Evolutionary conservation across 2,797 vertebrate genomes (phyloP), one percentile per base, ranked within the genome.

Genomic region (Tarsius wallacei): DNA sequence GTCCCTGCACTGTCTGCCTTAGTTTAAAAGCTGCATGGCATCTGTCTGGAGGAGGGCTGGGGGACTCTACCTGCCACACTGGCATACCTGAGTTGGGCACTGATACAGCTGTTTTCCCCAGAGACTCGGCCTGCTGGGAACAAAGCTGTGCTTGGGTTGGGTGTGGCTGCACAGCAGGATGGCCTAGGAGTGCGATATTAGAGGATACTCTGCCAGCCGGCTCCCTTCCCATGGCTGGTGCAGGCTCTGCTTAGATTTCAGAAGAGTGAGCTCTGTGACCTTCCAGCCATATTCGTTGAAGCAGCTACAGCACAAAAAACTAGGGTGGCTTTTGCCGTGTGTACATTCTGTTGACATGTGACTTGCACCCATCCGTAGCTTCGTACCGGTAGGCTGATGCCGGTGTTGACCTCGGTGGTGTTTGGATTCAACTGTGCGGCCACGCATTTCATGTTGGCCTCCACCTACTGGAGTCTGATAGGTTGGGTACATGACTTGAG

Each of bases 361-460:
- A 85, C 28, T 97, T 90, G 83, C 19, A 97, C 53, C 68, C 83
- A 90, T 89, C 93, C 93, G 93, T 80, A 93, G n/a, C 15, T 85
- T 96, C 88, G 66, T 80, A 76, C 19, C 36, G 19, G 49, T 11
- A 64, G 17, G 49, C 42, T 63, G 51, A 85, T 28, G 42, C 91
- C 93, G n/a, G 7, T 96, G 95, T 95, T 59, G 1, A 66, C 85
- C 98, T 93, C 97, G 97, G 80, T 96, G 11, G 51, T 93, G 84
- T 93, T 96, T 97, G 97, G 98, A 98, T 98, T 97, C 85, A 26
- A 97, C 83, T 57, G 94, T 84, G 96, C 89, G 84, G 80, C 61
- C 86, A 96, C 57, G 94, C 96, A 97, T 98, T 94, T 97, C 98
- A 96, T 94, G 36, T 80, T 76, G 53, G 24, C 66, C n/a, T 97